A percentile compares a stretch with the other conserved stretches of the same genome.
These are phyloP conservation scores for Arbacia lixula DNA, from an alignment of 53 echinoderm and acorn worm species.

Conservation along the genomic window DNA sequence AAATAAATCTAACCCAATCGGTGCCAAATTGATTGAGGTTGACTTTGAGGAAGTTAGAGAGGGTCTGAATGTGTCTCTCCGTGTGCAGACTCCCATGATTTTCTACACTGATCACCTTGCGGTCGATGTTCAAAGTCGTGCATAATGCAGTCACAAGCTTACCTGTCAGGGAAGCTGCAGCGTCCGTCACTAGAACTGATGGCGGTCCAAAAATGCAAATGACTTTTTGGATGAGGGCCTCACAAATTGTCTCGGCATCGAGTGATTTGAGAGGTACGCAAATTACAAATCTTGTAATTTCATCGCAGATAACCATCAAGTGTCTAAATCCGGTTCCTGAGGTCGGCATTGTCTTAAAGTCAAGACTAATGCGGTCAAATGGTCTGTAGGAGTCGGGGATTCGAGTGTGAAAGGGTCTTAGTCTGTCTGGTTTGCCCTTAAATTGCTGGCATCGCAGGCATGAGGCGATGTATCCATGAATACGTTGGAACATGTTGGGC, in stretches of 20 bases:
- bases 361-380: slow-evolving; percentile 63
- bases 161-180: slow-evolving; percentile 51
- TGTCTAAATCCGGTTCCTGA: slow-evolving; percentile 57
- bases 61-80: slow-evolving; percentile 64
- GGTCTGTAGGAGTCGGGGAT: slow-evolving; percentile 66
- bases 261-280: slow-evolving; percentile 62
- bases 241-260: slow-evolving; percentile 64
- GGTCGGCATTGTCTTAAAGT: slow-evolving; percentile 67
- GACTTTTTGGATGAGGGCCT: slow-evolving; percentile 55
- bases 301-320: slow-evolving; percentile 67
- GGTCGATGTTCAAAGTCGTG: slow-evolving; percentile 50
- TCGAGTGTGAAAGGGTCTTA: slow-evolving; percentile 58
- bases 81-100: slow-evolving; percentile 66
- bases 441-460: slow-evolving; percentile 64
- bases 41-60: slow-evolving; percentile 53
- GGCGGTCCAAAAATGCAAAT: slow-evolving; percentile 59
- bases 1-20: slow-evolving; percentile 62
- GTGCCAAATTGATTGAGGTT: slow-evolving; percentile 66
- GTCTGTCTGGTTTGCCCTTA: slow-evolving; percentile 54
- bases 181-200: slow-evolving; percentile 44
- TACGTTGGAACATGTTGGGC: slow-evolving; percentile 65
- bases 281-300: slow-evolving; percentile 60
- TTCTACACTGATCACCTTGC: slow-evolving; percentile 62
- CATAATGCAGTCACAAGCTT: slow-evolving; percentile 50
- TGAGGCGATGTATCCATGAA: slow-evolving; percentile 50